phyloP scores from a whole-genome alignment of 2,797 vertebrate species.

The Taenioides sp. region DNA sequence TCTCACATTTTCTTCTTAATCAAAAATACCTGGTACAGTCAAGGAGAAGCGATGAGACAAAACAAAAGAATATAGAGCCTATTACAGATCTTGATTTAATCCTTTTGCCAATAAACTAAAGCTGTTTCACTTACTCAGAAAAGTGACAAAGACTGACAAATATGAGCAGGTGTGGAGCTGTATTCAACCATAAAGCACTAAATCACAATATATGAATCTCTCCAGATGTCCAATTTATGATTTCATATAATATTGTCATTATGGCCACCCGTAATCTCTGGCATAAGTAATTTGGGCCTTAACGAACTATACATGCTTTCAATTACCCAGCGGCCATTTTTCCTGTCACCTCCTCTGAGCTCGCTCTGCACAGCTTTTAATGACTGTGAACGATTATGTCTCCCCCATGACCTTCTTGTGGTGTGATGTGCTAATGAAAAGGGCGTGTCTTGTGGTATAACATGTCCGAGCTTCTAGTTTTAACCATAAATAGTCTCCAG shows the following conservation, averaged over 20 bases:
- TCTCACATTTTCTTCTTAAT: background rate
- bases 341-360: slow-evolving; percentile 42
- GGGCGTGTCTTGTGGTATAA: slow-evolving; percentile 59
- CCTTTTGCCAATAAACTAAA: background rate
- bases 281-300: slow-evolving; percentile 6
- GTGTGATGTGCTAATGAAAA: slow-evolving; percentile 76
- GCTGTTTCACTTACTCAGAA: background rate
- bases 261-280: background rate
- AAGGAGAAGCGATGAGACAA: background rate
- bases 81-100: background rate
- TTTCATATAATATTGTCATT: background rate
- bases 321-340: slow-evolving; percentile 44
- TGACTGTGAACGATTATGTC: slow-evolving; percentile 62
- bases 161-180: background rate
- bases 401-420: slow-evolving; percentile 67
- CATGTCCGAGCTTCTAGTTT: slow-evolving; percentile 51
- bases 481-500: slow-evolving; percentile 32
- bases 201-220: background rate
- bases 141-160: background rate
- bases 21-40: background rate
- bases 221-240: background rate
- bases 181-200: background rate
- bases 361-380: slow-evolving; percentile 63
- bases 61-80: too few relatives aligned
- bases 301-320: slow-evolving; percentile 34